Evolutionary conservation across 2,113 vertebrate species (phyloP), one percentile per base, ranked within the genome.

Genomic region (Rostratula benghalensis): DNA sequence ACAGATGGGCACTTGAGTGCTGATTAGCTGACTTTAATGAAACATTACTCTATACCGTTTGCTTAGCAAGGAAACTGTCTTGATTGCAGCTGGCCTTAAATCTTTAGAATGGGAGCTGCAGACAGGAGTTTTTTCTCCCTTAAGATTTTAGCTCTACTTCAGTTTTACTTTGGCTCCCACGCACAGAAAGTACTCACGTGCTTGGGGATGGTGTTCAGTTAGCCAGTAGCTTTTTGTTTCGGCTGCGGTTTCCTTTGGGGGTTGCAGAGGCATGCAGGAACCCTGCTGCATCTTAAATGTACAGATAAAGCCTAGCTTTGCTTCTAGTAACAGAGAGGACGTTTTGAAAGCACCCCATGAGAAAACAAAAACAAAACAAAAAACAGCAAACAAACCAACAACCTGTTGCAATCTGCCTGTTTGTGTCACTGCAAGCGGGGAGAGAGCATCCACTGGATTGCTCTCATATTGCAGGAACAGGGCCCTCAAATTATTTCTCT

Each of bases 241-340:
- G 0, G 39, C 77, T 90, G 90, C 1, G 95, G 96, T 95, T 96
- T 97, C 94, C 95, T 94, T 17, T 81, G 57, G 48, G 86, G 90
- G 56, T 54, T 93, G 80, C 45, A 90, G 56, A 92, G 17, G 43
- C 85, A 77, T 21, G 56, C 80, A 95, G 85, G 89, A 96, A 92
- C 76, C 75, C 68, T 82, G 73, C 33, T 69, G 48, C 4, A 1
- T 81, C 43, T 76, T 78, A 78, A 83, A 45, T 9, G 15, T 46
- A 60, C 33, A 90, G 86, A 95, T 94, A 93, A 93, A 88, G n/a
- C 39, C 10, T n/a, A 59, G 73, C 10, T 60, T 86, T 84, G 69
- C 61, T 76, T 30, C 51, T 43, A 71, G 64, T 22, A 81, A 74
- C 10, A 59, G n/a, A 10, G 68, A 90, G 18, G 23, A 74, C 22